Conservation (phyloP, 2,888 invertebrate species). For the Chalcis sispes region DNA sequence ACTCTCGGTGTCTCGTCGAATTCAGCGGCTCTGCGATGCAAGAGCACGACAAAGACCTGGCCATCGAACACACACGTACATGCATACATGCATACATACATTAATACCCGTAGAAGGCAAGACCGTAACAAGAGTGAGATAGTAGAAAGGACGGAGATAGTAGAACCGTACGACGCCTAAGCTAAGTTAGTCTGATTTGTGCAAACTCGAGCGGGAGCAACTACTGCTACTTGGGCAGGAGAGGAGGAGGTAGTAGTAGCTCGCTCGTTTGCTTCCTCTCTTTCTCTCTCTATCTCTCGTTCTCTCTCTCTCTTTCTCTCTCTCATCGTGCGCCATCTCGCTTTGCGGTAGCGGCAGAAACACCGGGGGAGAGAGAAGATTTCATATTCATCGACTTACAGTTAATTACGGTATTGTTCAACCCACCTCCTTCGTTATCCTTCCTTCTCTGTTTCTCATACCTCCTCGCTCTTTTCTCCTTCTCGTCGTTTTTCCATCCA, state of each 20-base stretch:
- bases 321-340: no score
- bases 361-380: constrained; percentile 16
- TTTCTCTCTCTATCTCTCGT: constrained; percentile 3
- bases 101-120: no score
- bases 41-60: constrained; percentile 41
- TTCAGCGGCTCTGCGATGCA: constrained; percentile 20
- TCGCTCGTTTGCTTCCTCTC: constrained; percentile 40
- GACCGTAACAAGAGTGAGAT: no score
- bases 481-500: not conserved
- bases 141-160: no score
- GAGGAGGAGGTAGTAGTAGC: no score
- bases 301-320: no score
- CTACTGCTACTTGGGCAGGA: no score
- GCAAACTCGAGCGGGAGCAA: constrained; percentile 47
- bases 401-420: constrained; percentile 51
- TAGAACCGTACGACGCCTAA: constrained; percentile 41
- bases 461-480: not conserved
- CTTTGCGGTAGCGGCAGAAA: no score
- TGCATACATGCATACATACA: not conserved
- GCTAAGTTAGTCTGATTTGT: constrained; percentile 56
- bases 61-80: not conserved
- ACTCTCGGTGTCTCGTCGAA: not conserved
- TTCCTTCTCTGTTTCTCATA: not conserved
- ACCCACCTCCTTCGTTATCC: not conserved
- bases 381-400: constrained; percentile 57